Percentiles rank a stretch among this genome's conserved stretches.
Evolutionary conservation across 2,113 vertebrate genomes (phyloP).

Genomic region (Stegostoma tigrinum): DNA sequence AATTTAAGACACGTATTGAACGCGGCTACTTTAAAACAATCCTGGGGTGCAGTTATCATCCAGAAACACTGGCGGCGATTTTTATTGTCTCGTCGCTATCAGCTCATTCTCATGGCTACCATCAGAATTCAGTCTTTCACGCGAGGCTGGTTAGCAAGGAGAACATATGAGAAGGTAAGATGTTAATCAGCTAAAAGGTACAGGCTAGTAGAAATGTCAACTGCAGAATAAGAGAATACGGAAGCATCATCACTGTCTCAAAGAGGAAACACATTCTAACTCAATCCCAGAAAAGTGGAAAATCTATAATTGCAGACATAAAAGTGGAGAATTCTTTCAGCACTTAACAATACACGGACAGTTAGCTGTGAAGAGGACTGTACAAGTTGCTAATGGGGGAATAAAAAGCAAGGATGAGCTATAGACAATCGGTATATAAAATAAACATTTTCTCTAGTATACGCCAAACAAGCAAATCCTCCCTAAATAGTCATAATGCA

Average conservation of each 20-base stretch:
- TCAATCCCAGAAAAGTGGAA: not conserved
- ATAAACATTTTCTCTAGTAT: not conserved
- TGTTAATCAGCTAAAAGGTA: not conserved
- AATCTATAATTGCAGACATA: not conserved
- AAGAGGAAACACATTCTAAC: not conserved
- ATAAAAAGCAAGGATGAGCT: not conserved
- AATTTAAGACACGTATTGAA: conserved; percentile 69
- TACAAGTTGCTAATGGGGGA: not conserved
- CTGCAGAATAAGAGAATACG: not conserved
- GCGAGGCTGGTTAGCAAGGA: conserved; percentile 79
- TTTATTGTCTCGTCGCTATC: conserved; percentile 69
- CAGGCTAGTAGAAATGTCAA: not conserved
- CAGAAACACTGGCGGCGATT: conserved; percentile 80
- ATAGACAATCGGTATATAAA: not conserved
- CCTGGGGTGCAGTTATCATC: conserved; percentile 78
- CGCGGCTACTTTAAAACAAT: conserved; percentile 68
- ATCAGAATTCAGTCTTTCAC: conserved; percentile 81
- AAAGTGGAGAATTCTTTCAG: not conserved
- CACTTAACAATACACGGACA: not conserved
- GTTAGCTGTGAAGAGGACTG: not conserved
- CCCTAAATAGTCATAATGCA: not conserved
- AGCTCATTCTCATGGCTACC: conserved; percentile 66
- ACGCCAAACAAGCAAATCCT: not conserved
- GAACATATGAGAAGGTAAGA: conserved; percentile 71
- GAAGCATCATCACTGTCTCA: not conserved